A percentile compares a stretch with the other conserved stretches of the same genome.
phyloP scores from a whole-genome alignment of 1,140 invertebrate species.

The Chionoecetes opilio region DNA sequence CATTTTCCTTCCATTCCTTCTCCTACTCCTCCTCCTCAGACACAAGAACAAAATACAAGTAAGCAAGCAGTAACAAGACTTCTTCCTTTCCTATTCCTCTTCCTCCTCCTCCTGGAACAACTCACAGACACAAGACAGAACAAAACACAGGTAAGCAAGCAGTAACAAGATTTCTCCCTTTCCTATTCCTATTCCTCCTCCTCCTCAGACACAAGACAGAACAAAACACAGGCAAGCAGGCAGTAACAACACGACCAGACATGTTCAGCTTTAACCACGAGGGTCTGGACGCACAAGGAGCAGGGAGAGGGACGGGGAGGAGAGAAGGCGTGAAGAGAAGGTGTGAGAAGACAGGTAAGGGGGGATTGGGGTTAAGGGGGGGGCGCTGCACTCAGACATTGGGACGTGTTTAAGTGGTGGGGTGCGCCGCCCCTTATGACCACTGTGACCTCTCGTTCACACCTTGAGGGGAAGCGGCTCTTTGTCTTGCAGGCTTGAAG shows the following conservation, averaged over 20 bases:
- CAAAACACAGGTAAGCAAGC: no score
- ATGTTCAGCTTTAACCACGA: conserved; percentile 15
- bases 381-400: conserved; percentile 38
- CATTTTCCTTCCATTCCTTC: no score
- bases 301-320: neutral
- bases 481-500: neutral
- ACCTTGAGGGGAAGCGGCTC: conserved; percentile 45
- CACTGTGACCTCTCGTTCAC: conserved; percentile 51
- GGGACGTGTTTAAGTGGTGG: conserved; percentile 31
- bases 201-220: neutral
- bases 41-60: no score
- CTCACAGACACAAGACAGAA: neutral
- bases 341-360: neutral
- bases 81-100: neutral
- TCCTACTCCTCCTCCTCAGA: no score
- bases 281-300: no score
- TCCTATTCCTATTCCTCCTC: neutral
- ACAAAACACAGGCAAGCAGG: neutral
- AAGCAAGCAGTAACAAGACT: no score
- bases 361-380: neutral
- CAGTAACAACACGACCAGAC: neutral
- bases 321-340: neutral
- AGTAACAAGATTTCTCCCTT: neutral
- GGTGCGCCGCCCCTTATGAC: conserved; percentile 5
- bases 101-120: neutral